Evolutionary conservation across 2,888 invertebrate species (phyloP).

Genomic region (Catocala fraxini): DNA sequence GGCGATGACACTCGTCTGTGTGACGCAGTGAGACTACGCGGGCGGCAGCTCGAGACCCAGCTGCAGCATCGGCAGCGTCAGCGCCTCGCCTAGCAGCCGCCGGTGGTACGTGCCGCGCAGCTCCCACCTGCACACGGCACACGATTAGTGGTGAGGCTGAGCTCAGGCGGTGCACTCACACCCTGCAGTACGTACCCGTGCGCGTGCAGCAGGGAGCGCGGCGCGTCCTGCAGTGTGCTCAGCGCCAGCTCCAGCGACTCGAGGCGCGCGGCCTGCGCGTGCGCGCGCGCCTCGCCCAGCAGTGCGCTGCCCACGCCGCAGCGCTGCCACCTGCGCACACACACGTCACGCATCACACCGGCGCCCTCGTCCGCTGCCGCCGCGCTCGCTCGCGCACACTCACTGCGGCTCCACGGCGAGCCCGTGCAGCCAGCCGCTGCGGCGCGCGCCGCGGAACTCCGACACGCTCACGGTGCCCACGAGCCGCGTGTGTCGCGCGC

Average conservation of each 20-base stretch:
- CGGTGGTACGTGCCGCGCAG: constrained; percentile 63
- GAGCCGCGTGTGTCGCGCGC: constrained; percentile 38
- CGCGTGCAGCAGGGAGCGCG: constrained; percentile 50
- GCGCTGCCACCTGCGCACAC: no score
- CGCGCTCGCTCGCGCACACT: constrained; percentile 49
- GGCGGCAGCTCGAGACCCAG: constrained; percentile 52
- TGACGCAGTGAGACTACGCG: constrained; percentile 26
- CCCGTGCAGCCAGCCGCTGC: constrained; percentile 62
- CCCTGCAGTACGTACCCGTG: constrained; percentile 19
- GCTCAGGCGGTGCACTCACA: no score
- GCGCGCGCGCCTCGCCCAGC: constrained; percentile 31
- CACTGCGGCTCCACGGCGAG: constrained; percentile 49
- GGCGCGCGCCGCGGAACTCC: constrained; percentile 53
- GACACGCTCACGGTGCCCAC: constrained; percentile 66
- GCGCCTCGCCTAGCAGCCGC: constrained; percentile 62
- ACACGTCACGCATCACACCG: no score
- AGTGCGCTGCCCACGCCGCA: constrained; percentile 42
- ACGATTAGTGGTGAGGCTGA: no score
- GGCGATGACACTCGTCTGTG: not conserved
- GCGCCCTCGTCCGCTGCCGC: constrained; percentile 31
- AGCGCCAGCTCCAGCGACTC: constrained; percentile 44
- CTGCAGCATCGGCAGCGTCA: constrained; percentile 62
- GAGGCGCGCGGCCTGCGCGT: constrained; percentile 31
- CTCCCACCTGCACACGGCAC: constrained; percentile 54
- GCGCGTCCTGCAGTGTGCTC: constrained; percentile 49